phyloP scores from a whole-genome alignment of 2,888 invertebrate species.

The Nephrotoma appendiculata region DNA sequence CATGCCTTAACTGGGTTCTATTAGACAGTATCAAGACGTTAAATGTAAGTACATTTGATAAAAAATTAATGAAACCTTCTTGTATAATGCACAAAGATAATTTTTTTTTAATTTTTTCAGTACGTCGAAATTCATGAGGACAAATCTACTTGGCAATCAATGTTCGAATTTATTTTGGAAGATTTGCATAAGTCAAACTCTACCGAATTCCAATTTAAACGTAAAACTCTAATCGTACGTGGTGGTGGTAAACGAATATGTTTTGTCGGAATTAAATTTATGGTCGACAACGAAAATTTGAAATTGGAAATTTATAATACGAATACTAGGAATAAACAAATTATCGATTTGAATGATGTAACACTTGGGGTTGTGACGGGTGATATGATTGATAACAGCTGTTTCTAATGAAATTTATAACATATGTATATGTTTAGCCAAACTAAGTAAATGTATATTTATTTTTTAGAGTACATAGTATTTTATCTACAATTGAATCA shows the following conservation, averaged over 20 bases:
- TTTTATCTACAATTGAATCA: too few relatives aligned
- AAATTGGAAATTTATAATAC: neutral
- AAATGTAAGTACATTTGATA: neutral
- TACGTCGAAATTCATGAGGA: neutral
- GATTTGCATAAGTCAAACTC: neutral
- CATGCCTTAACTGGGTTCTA: neutral
- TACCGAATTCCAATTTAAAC: neutral
- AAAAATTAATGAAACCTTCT: neutral
- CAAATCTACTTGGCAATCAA: neutral
- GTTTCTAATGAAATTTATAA: neutral
- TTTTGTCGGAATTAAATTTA: neutral
- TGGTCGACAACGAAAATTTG: neutral
- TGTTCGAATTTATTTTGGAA: neutral
- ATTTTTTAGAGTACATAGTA: too few relatives aligned
- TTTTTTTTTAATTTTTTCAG: neutral
- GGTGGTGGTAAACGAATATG: neutral
- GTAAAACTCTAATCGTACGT: neutral
- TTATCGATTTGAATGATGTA: neutral
- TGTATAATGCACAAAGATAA: neutral
- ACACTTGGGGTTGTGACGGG: neutral
- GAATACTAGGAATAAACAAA: neutral
- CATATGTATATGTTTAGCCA: too few relatives aligned
- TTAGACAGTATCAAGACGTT: neutral
- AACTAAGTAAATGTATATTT: too few relatives aligned
- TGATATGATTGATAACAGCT: neutral